Evolutionary conservation across 2,888 invertebrate species (phyloP), one percentile per base, ranked within the genome.

Genomic region (Hypselothyrea guttata): DNA sequence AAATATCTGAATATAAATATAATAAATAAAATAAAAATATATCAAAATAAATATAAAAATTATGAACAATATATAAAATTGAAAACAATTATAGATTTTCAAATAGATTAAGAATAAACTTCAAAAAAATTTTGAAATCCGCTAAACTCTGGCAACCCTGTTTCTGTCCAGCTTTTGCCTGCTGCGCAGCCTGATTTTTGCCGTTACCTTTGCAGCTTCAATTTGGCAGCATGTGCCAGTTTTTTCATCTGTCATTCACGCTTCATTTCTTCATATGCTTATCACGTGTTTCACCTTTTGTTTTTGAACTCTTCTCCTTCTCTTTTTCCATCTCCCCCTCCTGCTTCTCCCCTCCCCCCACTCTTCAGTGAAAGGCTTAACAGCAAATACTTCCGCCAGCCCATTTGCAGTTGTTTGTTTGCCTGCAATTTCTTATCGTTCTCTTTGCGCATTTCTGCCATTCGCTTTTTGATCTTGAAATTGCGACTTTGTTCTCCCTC

Each of bases 401-500:
- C 57, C 62, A 62, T 69, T 55, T 62, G 65, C 64, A 66, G 58
- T 65, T 71, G 53, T 37, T 37, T 46, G 48, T 35, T 59, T 35
- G 35, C 54, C 40, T 51, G 44, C 42, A 54, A 47, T 75, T 71
- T 45, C 63, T 71, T 70, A 51, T 60, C 60, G 70, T 34, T 55
- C 31, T 45, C 49, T 46, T 46, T 59, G 44, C 60, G 49, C 44
- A 48, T 55, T 70, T 67, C 42, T 69, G 49, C 73, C 84, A 82
- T 79, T 79, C 85, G 83, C 83, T 84, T 84, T 78, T 75, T 79
- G 78, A 79, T 79, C 78, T 84, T 79, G 78, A 79, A 79, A 79
- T 61, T 60, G 58, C 37, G 54, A 51, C 61, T 54, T 40, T 54
- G 22, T 16, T 28, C 35, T 28, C 28, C 38, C 34, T 34, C 57